phyloP scores from a whole-genome alignment of 2,113 vertebrate species.

The Emberiza fucata region DNA sequence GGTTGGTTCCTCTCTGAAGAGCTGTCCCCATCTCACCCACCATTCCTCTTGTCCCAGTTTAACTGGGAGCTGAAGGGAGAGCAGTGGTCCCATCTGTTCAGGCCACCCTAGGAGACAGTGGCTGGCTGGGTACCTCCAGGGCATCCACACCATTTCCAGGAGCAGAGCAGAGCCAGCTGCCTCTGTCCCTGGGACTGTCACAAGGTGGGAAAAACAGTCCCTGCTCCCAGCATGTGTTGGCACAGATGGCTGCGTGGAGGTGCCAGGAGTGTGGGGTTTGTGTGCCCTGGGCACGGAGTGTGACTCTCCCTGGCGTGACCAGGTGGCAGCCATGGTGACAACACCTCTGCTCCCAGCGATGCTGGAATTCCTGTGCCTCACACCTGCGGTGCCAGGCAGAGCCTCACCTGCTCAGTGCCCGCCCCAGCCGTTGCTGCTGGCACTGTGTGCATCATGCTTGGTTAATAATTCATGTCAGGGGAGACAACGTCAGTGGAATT shows the following conservation, averaged over 20 bases:
- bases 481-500: neutral
- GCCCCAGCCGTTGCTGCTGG: neutral
- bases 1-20: neutral
- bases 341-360: neutral
- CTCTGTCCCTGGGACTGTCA: neutral
- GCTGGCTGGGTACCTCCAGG: neutral
- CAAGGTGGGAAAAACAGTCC: neutral
- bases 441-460: neutral
- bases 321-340: neutral
- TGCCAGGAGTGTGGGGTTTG: neutral
- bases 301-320: neutral
- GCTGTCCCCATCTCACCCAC: neutral
- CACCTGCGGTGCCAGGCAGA: neutral
- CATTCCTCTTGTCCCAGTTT: neutral
- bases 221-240: neutral
- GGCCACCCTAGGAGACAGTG: neutral
- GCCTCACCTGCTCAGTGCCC: neutral
- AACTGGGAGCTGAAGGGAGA: neutral
- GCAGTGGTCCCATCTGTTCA: neutral
- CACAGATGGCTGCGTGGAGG: fast-evolving
- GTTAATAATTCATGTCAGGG: constrained; percentile 6
- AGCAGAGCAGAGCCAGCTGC: neutral
- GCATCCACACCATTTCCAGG: neutral
- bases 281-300: neutral
- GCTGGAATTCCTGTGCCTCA: neutral